Conservation (phyloP, 2,888 invertebrate species). For the Hartigia nigra region DNA sequence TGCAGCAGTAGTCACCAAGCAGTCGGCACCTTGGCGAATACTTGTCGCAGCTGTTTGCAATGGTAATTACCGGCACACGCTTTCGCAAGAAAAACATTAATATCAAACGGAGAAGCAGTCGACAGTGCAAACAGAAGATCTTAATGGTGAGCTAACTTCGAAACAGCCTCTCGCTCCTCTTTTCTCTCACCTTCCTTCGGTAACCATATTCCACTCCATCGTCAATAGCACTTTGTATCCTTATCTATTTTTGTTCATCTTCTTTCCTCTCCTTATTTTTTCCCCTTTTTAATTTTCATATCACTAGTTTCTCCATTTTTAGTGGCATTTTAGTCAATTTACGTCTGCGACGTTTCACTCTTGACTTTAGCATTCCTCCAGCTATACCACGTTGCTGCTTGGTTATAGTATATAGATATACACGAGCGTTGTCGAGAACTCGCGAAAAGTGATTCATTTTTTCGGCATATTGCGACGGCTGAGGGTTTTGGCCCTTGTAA, state of each 20-base stretch:
- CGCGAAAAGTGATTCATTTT: constrained; percentile 57
- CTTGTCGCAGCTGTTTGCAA: constrained; percentile 43
- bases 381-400: no score
- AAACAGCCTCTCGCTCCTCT: constrained; percentile 18
- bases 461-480: constrained; percentile 59
- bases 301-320: constrained; percentile 15
- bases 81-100: constrained; percentile 63
- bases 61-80: constrained; percentile 52
- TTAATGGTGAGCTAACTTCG: constrained; percentile 58
- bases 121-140: constrained; percentile 57
- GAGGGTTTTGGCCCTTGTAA: constrained; percentile 46
- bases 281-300: constrained; percentile 20
- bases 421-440: constrained; percentile 14
- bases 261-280: constrained; percentile 11
- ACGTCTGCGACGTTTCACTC: neutral
- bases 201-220: constrained; percentile 11
- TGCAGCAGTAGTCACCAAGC: neutral
- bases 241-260: neutral
- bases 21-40: neutral
- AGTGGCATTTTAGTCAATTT: constrained; percentile 13
- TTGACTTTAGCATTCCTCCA: constrained; percentile 15
- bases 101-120: constrained; percentile 49
- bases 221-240: constrained; percentile 11
- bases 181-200: constrained; percentile 14
- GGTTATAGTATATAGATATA: no score